Base-by-base conservation (phyloP, 1,140 invertebrate species). In the Platyura marginata region DNA sequence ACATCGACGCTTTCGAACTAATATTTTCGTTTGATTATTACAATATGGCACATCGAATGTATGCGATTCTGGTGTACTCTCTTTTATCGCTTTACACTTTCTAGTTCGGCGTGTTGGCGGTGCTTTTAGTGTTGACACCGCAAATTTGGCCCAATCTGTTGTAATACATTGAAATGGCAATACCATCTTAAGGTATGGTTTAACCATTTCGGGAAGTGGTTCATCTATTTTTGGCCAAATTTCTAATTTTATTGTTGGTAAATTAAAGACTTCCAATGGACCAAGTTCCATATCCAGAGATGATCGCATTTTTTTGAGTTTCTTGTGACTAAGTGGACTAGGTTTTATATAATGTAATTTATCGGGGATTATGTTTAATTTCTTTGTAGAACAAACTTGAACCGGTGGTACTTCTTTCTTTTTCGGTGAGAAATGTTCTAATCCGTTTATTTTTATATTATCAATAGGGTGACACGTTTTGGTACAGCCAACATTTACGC, bases 131-230 rank as follows among this genome's bases (percentile, higher is more conserved):
- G 56, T 58, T 11, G 58, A 60, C 3, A 59, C 53, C 34, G 56
- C 56, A n/a, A 61, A 61, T 43, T 61, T 52, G 2, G 58, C 57
- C 58, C 58, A 61, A 29, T 61, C 57, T 9, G 55, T 48, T 0
- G 57, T 51, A 8, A 61, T 61, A 20, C 5, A 10, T 29, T 58
- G 48, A 43, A 56, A 54, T 1, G 58, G 58, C 16, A 60, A 43
- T 10, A 60, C 55, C 16, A 57, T 46, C 40, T 61, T 54, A 9
- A 61, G 37, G 47, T 60, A 60, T 2, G 54, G 52, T 43, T 57
- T 60, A n/a, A 55, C 54, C 3, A 54, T 51, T 40, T 60, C 56
- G 22, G 59, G 43, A 2, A 61, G 21, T 0, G 56, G 57, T 0
- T 53, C 48, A 1, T 54, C 54, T 39, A 56, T 32, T 23, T 56